phyloP scores from a whole-genome alignment of 2,113 vertebrate genomes.

The Sceloporus tristichus region DNA sequence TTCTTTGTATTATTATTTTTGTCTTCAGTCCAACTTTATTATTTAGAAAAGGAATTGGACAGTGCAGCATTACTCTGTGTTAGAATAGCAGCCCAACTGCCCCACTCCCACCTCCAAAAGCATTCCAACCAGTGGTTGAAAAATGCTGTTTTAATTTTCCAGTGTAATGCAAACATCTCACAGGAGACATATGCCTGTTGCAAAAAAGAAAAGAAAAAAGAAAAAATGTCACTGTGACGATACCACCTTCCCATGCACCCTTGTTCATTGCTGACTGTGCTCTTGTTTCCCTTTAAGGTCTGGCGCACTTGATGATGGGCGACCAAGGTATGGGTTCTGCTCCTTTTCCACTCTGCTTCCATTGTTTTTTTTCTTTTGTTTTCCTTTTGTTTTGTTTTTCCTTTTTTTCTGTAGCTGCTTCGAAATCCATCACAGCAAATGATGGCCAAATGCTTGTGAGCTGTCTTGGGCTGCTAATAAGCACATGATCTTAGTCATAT shows the following conservation, averaged over 20 bases:
- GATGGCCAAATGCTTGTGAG: constrained; percentile 84
- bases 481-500: constrained; percentile 80
- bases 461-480: constrained; percentile 82
- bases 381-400: constrained; percentile 25
- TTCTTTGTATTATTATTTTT: constrained; percentile 53
- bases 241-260: constrained; percentile 92
- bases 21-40: constrained; percentile 52
- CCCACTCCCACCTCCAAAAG: constrained; percentile 69
- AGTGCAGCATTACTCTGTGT: constrained; percentile 67
- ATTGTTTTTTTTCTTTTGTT: constrained; percentile 65
- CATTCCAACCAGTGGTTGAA: constrained; percentile 86
- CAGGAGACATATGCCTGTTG: constrained; percentile 88
- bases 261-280: constrained; percentile 98
- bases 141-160: constrained; percentile 83
- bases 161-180: constrained; percentile 86
- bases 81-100: constrained; percentile 73
- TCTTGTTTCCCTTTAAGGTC: constrained; percentile 99
- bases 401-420: constrained; percentile 82
- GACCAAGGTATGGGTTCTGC: constrained; percentile 99
- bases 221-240: constrained; percentile 83
- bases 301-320: constrained; percentile 99
- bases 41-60: constrained; percentile 62
- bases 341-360: constrained; percentile 92
- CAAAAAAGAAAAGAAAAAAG: constrained; percentile 73
- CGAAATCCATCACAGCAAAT: constrained; percentile 75